Evolutionary conservation across 2,113 vertebrate genomes (phyloP).

Genomic region (Colius striatus): DNA sequence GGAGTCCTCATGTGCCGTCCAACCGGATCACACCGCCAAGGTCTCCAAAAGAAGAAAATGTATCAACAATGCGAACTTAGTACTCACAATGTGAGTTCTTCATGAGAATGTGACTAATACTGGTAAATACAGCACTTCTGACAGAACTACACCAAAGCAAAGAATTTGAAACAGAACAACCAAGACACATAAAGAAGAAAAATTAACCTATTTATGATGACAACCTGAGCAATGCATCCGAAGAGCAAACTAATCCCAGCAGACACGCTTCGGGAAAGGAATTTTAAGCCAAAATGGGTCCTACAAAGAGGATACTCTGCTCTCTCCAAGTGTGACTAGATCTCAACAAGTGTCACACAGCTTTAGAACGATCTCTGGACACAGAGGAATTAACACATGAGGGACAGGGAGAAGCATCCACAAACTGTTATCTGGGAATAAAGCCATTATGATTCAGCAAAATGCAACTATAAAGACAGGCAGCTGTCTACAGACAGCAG

Average conservation of each 20-base stretch:
- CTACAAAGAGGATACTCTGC: background rate
- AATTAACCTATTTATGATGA: background rate
- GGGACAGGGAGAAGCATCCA: background rate
- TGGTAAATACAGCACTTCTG: background rate
- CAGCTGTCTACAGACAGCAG: background rate
- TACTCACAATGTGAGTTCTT: background rate
- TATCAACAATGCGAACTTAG: background rate
- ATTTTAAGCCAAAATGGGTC: background rate
- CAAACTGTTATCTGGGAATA: background rate
- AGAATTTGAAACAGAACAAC: background rate
- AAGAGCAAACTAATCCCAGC: background rate
- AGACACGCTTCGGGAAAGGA: background rate
- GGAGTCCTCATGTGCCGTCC: background rate
- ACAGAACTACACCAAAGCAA: constrained; percentile 2
- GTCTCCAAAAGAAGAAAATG: background rate
- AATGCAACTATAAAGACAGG: background rate
- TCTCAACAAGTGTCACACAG: background rate
- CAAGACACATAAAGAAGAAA: background rate
- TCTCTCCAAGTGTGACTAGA: background rate
- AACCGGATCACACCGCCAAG: background rate
- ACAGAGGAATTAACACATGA: background rate
- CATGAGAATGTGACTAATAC: background rate
- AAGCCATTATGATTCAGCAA: background rate
- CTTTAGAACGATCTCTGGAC: background rate
- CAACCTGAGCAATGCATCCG: background rate